Percentiles rank a stretch among this genome's conserved stretches.
Evolutionary conservation across 2,888 invertebrate genomes (phyloP).

Genomic region (Balanococcus diminutus): DNA sequence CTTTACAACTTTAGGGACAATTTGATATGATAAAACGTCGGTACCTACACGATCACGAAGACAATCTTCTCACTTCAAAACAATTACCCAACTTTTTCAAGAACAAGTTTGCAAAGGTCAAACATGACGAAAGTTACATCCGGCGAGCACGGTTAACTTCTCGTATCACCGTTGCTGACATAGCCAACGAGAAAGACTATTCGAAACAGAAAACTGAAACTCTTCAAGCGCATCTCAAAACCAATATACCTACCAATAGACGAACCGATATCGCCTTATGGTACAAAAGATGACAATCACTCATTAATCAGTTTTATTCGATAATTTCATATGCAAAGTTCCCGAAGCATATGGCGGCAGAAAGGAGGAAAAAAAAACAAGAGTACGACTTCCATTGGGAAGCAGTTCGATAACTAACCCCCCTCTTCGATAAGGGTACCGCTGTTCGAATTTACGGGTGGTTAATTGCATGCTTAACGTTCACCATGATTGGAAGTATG

Average conservation of each 20-base stretch:
- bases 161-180: background rate
- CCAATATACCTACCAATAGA: background rate
- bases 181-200: background rate
- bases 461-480: conserved; percentile 32
- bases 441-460: conserved; percentile 42
- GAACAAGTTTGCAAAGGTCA: background rate
- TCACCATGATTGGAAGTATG: conserved; percentile 37
- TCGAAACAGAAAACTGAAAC: background rate
- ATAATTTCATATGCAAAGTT: background rate
- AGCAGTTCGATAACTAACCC: background rate
- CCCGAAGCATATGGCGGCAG: background rate
- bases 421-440: background rate
- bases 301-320: background rate
- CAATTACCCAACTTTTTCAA: background rate
- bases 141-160: background rate
- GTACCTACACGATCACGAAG: background rate
- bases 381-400: background rate
- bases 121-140: background rate
- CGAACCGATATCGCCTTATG: background rate
- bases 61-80: background rate
- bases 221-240: background rate
- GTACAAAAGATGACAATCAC: background rate
- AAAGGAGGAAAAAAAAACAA: background rate
- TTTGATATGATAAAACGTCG: too few species aligned
- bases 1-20: background rate